Evolutionary conservation across 2,888 invertebrate species (phyloP).

Genomic region (Noctua comes): DNA sequence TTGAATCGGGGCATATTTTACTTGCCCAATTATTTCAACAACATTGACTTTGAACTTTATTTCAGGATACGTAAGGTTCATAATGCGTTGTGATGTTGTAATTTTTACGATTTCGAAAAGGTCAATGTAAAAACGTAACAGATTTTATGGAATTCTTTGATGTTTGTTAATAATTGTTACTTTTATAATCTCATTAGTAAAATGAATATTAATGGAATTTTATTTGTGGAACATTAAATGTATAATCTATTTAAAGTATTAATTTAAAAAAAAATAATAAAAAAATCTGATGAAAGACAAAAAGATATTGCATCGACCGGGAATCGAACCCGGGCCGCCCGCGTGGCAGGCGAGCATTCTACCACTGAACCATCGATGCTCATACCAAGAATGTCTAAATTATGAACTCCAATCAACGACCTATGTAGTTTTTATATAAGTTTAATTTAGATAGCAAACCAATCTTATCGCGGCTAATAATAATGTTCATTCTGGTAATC

Average conservation of each 20-base stretch:
- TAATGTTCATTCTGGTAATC: not conserved
- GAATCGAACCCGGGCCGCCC: constrained; percentile 87
- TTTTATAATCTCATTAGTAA: constrained; percentile 37
- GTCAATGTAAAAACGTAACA: not conserved
- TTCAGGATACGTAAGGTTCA: fast-evolving
- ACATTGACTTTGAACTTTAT: constrained; percentile 9
- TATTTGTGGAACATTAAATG: not conserved
- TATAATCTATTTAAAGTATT: not conserved
- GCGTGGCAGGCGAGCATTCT: constrained; percentile 91
- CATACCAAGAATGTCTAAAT: fast-evolving
- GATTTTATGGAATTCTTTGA: constrained; percentile 45
- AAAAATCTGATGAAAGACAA: constrained; percentile 9
- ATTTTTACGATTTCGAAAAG: constrained; percentile 37
- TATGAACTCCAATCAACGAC: fast-evolving
- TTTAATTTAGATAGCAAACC: not conserved
- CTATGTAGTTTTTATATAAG: not conserved
- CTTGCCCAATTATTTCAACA: not conserved
- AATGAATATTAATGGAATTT: constrained; percentile 22
- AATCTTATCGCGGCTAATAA: not conserved
- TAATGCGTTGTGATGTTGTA: not conserved
- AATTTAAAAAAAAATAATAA: not conserved
- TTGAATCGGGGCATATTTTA: constrained; percentile 38
- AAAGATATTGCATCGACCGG: constrained; percentile 81
- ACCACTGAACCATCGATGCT: constrained; percentile 91
- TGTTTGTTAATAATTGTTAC: constrained; percentile 20